These are phyloP conservation scores for Chunga burmeisteri DNA, from an alignment of 2,113 vertebrate genomes.

Conservation along the genomic window DNA sequence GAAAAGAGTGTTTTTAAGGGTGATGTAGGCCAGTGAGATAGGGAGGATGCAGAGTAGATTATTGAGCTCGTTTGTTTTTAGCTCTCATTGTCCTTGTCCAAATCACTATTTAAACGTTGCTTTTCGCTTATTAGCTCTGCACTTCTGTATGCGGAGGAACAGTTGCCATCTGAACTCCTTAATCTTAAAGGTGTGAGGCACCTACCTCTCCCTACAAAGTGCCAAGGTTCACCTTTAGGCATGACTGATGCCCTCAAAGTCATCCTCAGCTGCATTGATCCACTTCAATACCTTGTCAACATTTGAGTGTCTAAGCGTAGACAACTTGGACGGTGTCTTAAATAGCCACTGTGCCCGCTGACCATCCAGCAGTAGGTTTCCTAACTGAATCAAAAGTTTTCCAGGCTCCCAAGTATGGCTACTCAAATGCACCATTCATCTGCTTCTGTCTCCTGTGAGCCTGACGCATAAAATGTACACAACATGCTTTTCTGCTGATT, in stretches of 20 bases:
- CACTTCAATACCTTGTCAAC: background rate
- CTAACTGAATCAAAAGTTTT: background rate
- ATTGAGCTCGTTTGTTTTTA: background rate
- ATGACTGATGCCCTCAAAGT: background rate
- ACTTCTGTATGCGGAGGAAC: background rate
- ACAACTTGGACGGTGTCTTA: background rate
- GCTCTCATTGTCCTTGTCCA: background rate
- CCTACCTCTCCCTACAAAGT: background rate
- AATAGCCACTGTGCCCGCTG: background rate
- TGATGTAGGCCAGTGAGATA: background rate
- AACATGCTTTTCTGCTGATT: background rate
- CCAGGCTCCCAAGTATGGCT: background rate
- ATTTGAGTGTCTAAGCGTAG: background rate
- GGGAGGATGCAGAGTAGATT: background rate
- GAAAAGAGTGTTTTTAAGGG: background rate
- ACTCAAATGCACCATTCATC: background rate
- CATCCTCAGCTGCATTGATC: background rate
- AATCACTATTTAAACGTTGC: background rate
- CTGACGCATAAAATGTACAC: background rate
- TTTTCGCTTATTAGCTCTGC: background rate
- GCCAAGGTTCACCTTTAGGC: background rate
- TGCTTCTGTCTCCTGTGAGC: background rate
- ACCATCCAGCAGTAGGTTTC: background rate
- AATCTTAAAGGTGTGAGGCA: background rate
- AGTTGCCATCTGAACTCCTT: background rate